phyloP scores from a whole-genome alignment of 2,113 vertebrate species.

The Muscicapa adusta region DNA sequence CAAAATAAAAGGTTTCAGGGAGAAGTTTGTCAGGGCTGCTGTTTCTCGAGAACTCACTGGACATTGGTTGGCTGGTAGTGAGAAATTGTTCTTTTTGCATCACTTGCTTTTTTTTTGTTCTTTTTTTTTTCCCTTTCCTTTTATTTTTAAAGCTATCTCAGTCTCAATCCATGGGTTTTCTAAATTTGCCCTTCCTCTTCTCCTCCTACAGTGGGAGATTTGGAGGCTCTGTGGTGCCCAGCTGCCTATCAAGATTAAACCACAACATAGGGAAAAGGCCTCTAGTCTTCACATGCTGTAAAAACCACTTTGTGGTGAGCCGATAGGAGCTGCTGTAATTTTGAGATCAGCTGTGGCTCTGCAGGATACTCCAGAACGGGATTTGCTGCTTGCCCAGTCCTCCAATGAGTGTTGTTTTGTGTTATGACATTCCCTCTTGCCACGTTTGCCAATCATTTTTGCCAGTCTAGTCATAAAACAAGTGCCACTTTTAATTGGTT shows the following conservation, averaged over 20 bases:
- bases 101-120: background rate
- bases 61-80: background rate
- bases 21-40: background rate
- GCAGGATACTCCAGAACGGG: background rate
- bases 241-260: background rate
- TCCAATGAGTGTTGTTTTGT: background rate
- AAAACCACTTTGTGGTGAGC: background rate
- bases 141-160: background rate
- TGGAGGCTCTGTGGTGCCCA: background rate
- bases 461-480: background rate
- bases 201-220: background rate
- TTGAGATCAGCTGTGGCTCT: background rate
- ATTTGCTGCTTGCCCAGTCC: background rate
- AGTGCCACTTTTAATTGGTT: background rate
- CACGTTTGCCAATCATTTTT: background rate
- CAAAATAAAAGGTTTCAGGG: background rate
- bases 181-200: background rate
- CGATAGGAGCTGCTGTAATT: background rate
- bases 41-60: background rate
- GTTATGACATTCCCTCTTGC: background rate
- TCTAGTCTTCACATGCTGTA: background rate
- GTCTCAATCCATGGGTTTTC: background rate
- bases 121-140: too few species aligned
- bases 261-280: background rate
- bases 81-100: background rate